Percentiles rank a stretch among this genome's conserved stretches.
These are phyloP conservation scores for Gobio occitaniae DNA, from an alignment of 2,797 vertebrate genomes.

Conservation along the genomic window DNA sequence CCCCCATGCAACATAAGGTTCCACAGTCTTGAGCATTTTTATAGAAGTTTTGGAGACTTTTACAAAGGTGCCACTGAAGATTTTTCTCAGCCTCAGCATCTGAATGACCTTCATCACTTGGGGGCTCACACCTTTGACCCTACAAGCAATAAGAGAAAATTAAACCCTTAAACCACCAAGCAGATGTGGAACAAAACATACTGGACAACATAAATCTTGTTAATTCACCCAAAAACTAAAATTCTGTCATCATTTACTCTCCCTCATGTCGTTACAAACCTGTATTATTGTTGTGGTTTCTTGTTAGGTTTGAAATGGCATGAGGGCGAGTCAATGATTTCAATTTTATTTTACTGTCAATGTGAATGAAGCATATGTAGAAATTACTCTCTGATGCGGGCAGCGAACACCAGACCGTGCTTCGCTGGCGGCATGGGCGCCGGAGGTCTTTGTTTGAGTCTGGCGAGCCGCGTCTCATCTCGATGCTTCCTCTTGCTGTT, in stretches of 20 bases:
- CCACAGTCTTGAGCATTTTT: constrained; percentile 84
- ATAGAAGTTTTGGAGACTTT: constrained; percentile 80
- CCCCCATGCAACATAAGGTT: constrained; percentile 97
- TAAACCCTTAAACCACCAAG: background rate
- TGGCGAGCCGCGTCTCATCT: constrained; percentile 80
- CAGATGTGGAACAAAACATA: background rate
- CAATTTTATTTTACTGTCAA: background rate
- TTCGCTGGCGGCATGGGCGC: constrained; percentile 72
- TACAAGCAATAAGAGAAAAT: constrained; percentile 58
- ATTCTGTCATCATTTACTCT: background rate
- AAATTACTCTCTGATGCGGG: constrained; percentile 87
- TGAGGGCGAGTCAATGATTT: background rate
- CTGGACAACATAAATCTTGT: background rate
- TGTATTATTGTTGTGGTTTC: background rate
- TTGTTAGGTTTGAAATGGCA: background rate
- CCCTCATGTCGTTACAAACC: background rate
- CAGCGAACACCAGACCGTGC: constrained; percentile 85
- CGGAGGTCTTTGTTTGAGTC: constrained; percentile 74
- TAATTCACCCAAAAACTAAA: background rate
- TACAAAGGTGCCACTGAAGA: constrained; percentile 89
- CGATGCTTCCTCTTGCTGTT: constrained; percentile 80
- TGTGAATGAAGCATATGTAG: background rate
- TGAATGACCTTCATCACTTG: constrained; percentile 81
- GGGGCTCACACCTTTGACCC: constrained; percentile 85
- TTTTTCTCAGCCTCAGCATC: constrained; percentile 83